Evolutionary conservation across 2,888 invertebrate genomes (phyloP).

Genomic region (Xanthia icteritia): DNA sequence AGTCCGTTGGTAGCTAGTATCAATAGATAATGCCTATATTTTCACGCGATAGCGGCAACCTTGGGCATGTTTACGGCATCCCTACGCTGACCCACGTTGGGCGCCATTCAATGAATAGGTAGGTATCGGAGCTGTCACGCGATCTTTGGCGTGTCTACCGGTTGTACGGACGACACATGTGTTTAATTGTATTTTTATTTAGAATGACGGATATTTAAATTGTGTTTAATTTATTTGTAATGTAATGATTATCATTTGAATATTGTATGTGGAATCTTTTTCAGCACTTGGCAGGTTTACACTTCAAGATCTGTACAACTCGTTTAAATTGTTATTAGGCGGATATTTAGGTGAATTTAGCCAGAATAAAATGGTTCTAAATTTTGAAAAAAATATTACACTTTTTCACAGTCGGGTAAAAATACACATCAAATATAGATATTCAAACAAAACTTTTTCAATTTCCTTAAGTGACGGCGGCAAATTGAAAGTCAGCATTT

Average conservation of each 20-base stretch:
- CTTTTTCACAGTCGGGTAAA: background rate
- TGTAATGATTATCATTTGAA: background rate
- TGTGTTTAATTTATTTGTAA: background rate
- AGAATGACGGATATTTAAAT: background rate
- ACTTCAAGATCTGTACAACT: background rate
- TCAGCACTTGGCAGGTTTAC: background rate
- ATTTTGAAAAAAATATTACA: background rate
- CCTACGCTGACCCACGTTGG: slow-evolving; percentile 51
- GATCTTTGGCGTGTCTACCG: slow-evolving; percentile 36
- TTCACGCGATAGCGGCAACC: slow-evolving; percentile 28
- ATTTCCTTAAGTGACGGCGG: slow-evolving; percentile 13
- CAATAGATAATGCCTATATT: slow-evolving; percentile 31
- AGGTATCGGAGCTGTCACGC: slow-evolving; percentile 48
- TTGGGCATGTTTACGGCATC: slow-evolving; percentile 41
- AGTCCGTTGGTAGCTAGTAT: slow-evolving; percentile 2
- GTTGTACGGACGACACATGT: slow-evolving; percentile 19
- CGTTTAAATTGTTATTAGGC: background rate
- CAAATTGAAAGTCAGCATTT: slow-evolving; percentile 13
- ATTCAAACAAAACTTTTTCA: background rate
- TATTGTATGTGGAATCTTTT: background rate
- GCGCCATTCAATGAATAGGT: slow-evolving; percentile 57
- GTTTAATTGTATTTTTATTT: slow-evolving; percentile 32
- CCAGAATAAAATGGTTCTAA: background rate
- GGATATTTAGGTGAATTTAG: background rate
- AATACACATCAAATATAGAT: background rate